phyloP scores from a whole-genome alignment of 2,113 vertebrate species.

The Mobula birostris region DNA sequence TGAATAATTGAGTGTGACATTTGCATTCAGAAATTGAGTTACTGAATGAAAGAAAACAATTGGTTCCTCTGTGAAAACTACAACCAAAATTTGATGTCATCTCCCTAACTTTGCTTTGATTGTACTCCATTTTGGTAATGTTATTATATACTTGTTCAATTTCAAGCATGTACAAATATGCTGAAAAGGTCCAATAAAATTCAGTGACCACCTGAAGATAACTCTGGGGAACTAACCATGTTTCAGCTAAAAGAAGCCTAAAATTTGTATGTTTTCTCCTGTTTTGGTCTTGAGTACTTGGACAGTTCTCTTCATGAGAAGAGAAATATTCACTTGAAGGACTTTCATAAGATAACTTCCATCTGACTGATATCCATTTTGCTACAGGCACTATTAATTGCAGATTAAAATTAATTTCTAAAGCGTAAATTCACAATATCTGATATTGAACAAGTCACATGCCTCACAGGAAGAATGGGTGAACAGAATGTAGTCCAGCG shows the following conservation, averaged over 20 bases:
- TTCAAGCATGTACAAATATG: not conserved
- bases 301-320: not conserved
- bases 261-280: not conserved
- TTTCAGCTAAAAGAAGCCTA: not conserved
- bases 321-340: not conserved
- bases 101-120: not conserved
- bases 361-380: not conserved
- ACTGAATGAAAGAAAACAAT: not conserved
- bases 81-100: not conserved
- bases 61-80: not conserved
- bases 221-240: not conserved
- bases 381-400: not conserved
- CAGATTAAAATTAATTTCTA: not conserved
- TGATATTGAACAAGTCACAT: not conserved
- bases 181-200: not conserved
- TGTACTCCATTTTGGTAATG: not conserved
- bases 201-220: not conserved
- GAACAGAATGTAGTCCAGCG: not conserved
- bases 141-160: not conserved
- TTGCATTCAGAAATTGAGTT: not conserved
- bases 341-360: not conserved
- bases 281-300: not conserved
- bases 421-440: not conserved
- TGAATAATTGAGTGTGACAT: not conserved
- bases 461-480: not conserved